Evolutionary conservation across 2,888 invertebrate species (phyloP).

Genomic region (Glaucopsyche alexis): DNA sequence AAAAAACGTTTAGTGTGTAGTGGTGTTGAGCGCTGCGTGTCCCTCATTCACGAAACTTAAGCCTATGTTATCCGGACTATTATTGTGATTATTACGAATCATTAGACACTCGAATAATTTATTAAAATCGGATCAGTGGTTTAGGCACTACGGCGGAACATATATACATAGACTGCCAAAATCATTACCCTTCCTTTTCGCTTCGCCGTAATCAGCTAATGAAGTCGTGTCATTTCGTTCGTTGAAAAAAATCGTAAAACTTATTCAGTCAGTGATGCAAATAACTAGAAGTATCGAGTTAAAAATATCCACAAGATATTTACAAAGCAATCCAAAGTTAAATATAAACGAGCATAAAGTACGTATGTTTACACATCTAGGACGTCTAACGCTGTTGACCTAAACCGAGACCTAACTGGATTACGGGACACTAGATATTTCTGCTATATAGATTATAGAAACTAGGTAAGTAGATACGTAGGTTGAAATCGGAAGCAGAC

Average conservation of each 20-base stretch:
- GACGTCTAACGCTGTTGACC: conserved; percentile 1
- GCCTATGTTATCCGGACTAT: no score
- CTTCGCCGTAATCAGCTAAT: no score
- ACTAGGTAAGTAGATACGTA: background rate
- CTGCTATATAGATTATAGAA: background rate
- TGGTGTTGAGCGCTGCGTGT: no score
- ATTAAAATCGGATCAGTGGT: no score
- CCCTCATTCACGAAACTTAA: no score
- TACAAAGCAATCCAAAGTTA: background rate
- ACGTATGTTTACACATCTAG: background rate
- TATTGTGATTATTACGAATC: no score
- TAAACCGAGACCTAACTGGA: conserved; percentile 10
- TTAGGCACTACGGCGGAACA: no score
- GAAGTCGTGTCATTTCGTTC: no score
- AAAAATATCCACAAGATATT: background rate
- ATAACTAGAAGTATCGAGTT: background rate
- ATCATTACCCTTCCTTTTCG: no score
- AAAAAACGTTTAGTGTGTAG: conserved; percentile 15
- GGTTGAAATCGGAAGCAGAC: background rate
- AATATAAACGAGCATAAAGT: conserved; percentile 1
- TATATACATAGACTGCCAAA: no score
- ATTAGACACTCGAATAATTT: no score
- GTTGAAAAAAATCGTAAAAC: no score
- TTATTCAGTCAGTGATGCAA: background rate
- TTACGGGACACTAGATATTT: conserved; percentile 8